Conservation (phyloP, 2,888 invertebrate genomes). For the Chaitophorus viminalis region DNA sequence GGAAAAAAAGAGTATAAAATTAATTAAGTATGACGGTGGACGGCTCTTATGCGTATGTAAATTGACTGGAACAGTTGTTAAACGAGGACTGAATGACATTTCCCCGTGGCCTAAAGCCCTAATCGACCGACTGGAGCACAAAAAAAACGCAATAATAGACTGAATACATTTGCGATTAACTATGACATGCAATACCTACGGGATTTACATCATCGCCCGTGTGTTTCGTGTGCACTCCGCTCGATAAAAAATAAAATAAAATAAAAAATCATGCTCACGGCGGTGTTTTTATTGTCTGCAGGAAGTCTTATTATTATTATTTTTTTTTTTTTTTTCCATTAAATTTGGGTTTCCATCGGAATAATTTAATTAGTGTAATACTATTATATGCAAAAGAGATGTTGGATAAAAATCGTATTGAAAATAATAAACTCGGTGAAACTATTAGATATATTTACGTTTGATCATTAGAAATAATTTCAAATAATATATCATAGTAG, state of each 20-base stretch:
- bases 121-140: background rate
- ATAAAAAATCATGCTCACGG: background rate
- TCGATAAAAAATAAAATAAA: background rate
- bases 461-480: no score
- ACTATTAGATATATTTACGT: no score
- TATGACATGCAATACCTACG: slow-evolving; percentile 25
- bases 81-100: slow-evolving; percentile 1
- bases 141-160: background rate
- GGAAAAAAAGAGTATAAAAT: background rate
- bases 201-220: slow-evolving; percentile 24
- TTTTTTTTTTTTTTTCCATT: background rate
- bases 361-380: background rate
- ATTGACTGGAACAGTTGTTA: background rate
- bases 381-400: background rate
- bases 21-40: background rate
- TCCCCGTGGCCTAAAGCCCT: background rate
- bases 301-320: background rate
- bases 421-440: no score
- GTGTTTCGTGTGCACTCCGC: background rate
- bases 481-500: no score
- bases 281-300: background rate
- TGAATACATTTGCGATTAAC: background rate
- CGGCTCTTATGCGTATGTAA: background rate
- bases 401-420: background rate
- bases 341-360: background rate